Evolutionary conservation across 2,797 vertebrate genomes (phyloP).

Genomic region (Channa striata): DNA sequence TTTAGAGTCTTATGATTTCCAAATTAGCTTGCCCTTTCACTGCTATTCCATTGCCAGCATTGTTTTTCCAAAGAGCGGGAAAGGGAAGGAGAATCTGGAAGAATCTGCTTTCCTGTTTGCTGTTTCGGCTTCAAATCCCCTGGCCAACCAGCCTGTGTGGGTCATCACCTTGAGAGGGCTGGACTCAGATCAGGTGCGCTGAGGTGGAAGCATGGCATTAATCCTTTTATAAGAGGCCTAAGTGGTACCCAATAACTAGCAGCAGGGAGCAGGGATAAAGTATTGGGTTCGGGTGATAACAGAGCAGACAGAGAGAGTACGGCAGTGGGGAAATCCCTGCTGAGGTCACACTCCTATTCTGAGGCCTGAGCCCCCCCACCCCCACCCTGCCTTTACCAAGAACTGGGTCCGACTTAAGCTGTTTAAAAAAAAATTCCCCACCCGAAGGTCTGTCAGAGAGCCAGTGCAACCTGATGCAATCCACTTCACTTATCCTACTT

Average conservation of each 20-base stretch:
- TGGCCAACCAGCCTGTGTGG: conserved; percentile 40
- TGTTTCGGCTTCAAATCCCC: conserved; percentile 38
- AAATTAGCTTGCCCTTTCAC: conserved; percentile 61
- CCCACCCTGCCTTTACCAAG: background rate
- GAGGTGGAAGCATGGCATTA: conserved; percentile 53
- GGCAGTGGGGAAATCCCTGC: conserved; percentile 63
- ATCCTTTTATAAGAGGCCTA: conserved; percentile 56
- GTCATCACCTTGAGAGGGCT: conserved; percentile 54
- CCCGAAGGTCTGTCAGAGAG: conserved; percentile 1
- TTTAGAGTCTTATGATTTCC: conserved; percentile 35
- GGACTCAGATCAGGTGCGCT: conserved; percentile 49
- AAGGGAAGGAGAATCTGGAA: conserved; percentile 6
- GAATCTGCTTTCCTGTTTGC: conserved; percentile 34
- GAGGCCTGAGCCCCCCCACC: background rate
- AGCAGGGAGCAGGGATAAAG: conserved; percentile 36
- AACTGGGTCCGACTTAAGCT: conserved; percentile 15
- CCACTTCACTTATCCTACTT: background rate
- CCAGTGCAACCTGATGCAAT: conserved; percentile 13
- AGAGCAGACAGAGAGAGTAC: conserved; percentile 31
- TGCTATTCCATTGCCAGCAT: conserved; percentile 34
- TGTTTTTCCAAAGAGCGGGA: conserved; percentile 32
- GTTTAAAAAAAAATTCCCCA: conserved; percentile 16
- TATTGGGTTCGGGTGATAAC: conserved; percentile 45
- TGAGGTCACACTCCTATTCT: conserved; percentile 46
- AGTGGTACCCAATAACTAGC: conserved; percentile 36